phyloP scores from a whole-genome alignment of 2,113 vertebrate species.

The Loxodonta africana region DNA sequence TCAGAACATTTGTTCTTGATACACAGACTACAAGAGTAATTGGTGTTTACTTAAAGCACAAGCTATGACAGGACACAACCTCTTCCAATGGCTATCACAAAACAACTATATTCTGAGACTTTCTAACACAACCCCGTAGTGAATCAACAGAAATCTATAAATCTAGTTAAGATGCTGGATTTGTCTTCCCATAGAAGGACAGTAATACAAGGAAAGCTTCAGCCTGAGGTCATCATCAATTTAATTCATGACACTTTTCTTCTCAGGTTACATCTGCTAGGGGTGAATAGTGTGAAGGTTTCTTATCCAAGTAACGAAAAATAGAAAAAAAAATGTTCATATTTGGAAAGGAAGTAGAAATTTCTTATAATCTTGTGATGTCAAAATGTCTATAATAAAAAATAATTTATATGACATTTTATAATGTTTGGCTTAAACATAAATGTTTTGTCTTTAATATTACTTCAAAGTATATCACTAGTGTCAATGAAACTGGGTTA shows the following conservation, averaged over 20 bases:
- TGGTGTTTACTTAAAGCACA: slow-evolving; percentile 62
- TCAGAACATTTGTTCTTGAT: slow-evolving; percentile 46
- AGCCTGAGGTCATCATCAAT: slow-evolving; percentile 63
- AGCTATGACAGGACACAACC: slow-evolving; percentile 71
- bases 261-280: slow-evolving; percentile 54
- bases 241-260: slow-evolving; percentile 77
- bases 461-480: slow-evolving; percentile 30
- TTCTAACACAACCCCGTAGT: slow-evolving; percentile 63
- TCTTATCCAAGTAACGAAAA: slow-evolving; percentile 62
- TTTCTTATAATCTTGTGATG: slow-evolving; percentile 55
- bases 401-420: slow-evolving; percentile 25
- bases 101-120: slow-evolving; percentile 66
- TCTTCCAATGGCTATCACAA: slow-evolving; percentile 66
- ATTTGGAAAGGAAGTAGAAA: slow-evolving; percentile 52
- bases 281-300: slow-evolving; percentile 46
- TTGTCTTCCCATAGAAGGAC: slow-evolving; percentile 45
- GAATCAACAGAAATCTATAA: slow-evolving; percentile 71
- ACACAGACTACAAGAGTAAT: slow-evolving; percentile 64
- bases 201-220: slow-evolving; percentile 67
- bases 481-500: neutral
- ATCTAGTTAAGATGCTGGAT: slow-evolving; percentile 64
- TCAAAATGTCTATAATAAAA: slow-evolving; percentile 59
- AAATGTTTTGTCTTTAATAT: slow-evolving; percentile 28
- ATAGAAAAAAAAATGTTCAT: neutral
- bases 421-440: slow-evolving; percentile 50